Evolutionary conservation across 2,797 vertebrate species (phyloP).

Genomic region (Parauchenoglanis ngamensis): DNA sequence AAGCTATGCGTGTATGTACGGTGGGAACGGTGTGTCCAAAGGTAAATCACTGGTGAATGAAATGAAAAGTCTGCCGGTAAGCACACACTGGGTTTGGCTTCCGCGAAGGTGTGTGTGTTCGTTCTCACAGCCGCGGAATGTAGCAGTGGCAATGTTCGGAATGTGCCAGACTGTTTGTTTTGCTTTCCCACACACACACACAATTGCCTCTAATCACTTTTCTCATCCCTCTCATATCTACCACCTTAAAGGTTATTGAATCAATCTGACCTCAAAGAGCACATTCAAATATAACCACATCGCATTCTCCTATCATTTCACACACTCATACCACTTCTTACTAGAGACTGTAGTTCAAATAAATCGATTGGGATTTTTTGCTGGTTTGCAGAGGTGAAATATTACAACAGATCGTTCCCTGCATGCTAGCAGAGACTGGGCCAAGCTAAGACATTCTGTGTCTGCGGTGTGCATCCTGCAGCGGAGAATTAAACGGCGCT

Average conservation of each 20-base stretch:
- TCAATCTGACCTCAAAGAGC: constrained; percentile 16
- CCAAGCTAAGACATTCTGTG: constrained; percentile 17
- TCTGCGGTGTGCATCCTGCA: constrained; percentile 16
- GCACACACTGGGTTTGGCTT: constrained; percentile 25
- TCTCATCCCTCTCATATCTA: constrained; percentile 25
- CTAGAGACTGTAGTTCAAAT: background rate
- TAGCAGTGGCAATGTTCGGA: constrained; percentile 33
- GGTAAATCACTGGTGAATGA: background rate
- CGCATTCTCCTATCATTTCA: background rate
- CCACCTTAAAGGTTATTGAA: constrained; percentile 11
- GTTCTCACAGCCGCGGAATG: constrained; percentile 54
- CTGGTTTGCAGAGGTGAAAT: background rate
- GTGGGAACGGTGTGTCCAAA: background rate
- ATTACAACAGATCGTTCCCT: constrained; percentile 13
- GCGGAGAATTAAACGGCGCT: constrained; percentile 34
- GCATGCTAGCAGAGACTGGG: background rate
- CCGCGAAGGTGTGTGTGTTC: constrained; percentile 42
- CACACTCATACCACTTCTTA: background rate
- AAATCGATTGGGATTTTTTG: background rate
- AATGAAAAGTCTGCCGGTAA: background rate
- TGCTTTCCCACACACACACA: constrained; percentile 48
- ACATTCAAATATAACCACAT: constrained; percentile 21
- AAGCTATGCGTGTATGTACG: background rate
- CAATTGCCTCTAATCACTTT: constrained; percentile 34
- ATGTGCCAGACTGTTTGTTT: constrained; percentile 46